These are phyloP conservation scores for Lamellibrachia satsuma DNA, from an alignment of 2,888 invertebrate species.

Conservation along the genomic window DNA sequence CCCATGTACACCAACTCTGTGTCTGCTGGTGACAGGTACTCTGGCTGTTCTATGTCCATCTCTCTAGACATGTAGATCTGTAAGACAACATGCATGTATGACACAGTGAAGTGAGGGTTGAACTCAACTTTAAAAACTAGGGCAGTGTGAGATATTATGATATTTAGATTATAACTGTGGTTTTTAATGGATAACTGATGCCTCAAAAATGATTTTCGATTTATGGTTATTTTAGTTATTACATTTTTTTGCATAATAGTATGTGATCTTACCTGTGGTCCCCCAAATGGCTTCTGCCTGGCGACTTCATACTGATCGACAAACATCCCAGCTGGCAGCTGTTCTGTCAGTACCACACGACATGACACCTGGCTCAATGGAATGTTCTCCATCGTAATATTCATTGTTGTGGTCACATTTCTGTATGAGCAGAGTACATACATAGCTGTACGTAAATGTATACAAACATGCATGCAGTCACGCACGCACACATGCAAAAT, in stretches of 20 bases:
- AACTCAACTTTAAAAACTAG: not conserved
- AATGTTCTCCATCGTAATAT: not conserved
- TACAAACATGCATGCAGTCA: not conserved
- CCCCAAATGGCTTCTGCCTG: not conserved
- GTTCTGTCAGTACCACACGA: not conserved
- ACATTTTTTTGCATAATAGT: not conserved
- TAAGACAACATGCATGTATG: not conserved
- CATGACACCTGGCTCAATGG: constrained; percentile 4
- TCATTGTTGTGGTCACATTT: not conserved
- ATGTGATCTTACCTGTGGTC: not conserved
- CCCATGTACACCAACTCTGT: not conserved
- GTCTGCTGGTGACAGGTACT: not conserved
- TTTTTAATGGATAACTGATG: not conserved
- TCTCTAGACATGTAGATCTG: not conserved
- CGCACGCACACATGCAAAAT: too few relatives aligned
- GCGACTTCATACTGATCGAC: constrained; percentile 6
- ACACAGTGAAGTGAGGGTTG: not conserved
- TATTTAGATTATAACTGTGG: not conserved
- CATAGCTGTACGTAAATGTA: not conserved
- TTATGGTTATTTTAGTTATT: not conserved
- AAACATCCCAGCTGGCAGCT: not conserved
- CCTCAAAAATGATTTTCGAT: not conserved
- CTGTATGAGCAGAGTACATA: not conserved
- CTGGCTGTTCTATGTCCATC: constrained; percentile 6
- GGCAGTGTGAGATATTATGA: not conserved